phyloP scores from a whole-genome alignment of 1,140 invertebrate species.

The Drosophila malerkotliana region DNA sequence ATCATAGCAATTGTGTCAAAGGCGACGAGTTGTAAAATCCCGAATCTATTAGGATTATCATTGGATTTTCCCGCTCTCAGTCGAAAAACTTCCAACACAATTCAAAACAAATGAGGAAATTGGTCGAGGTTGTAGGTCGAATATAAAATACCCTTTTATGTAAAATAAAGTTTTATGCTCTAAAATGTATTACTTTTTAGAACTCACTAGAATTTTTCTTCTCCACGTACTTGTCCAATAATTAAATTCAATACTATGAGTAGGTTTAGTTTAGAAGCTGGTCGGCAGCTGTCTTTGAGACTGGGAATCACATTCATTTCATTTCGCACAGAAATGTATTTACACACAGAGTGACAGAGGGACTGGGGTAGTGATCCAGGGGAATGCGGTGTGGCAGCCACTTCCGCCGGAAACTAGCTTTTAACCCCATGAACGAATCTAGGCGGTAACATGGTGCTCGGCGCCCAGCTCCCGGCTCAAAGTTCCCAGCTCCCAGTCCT shows the following conservation, averaged over 20 bases:
- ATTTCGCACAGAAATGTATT: conserved; percentile 79
- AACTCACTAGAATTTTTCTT: neutral
- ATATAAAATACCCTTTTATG: conserved; percentile 6
- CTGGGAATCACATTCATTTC: conserved; percentile 81
- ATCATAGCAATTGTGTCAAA: conserved; percentile 4
- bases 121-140: neutral
- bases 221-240: conserved; percentile 29
- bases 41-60: conserved; percentile 70
- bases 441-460: conserved; percentile 79
- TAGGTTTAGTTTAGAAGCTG: conserved; percentile 6
- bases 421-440: conserved; percentile 80
- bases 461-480: conserved; percentile 1
- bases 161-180: too few species aligned
- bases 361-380: conserved; percentile 21
- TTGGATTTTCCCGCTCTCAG: neutral
- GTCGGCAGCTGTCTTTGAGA: conserved; percentile 13
- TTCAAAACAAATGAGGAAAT: conserved; percentile 4
- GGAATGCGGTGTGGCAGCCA: conserved; percentile 70
- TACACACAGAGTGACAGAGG: conserved; percentile 50
- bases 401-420: conserved; percentile 82
- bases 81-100: neutral
- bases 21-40: conserved; percentile 50
- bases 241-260: conserved; percentile 64
- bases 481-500: neutral
- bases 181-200: too few species aligned